Conservation (phyloP, 1,140 invertebrate species). For the Drusus annulatus region DNA sequence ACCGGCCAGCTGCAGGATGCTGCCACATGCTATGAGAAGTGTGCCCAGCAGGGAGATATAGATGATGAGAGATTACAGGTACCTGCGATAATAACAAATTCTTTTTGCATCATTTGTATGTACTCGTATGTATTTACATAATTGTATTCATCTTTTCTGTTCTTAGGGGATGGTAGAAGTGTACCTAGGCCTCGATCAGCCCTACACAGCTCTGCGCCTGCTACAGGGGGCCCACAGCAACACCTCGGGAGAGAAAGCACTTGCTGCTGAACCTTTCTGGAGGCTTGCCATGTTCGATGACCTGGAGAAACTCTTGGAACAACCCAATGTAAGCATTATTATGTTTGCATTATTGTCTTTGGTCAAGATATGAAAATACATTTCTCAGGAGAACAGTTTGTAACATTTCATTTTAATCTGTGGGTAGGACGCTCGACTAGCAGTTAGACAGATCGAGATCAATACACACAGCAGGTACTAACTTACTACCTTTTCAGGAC, state of each 20-base stretch:
- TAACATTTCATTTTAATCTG: too few species aligned
- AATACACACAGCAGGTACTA: too few species aligned
- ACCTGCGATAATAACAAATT: too few species aligned
- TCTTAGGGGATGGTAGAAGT: conserved; percentile 80
- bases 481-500: too few species aligned
- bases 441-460: too few species aligned
- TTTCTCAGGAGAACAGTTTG: too few species aligned
- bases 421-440: too few species aligned
- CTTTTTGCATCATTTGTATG: too few species aligned
- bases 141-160: too few species aligned
- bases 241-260: conserved; percentile 70
- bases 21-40: conserved; percentile 82
- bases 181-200: conserved; percentile 83
- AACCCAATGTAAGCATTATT: conserved; percentile 65
- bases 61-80: conserved; percentile 73
- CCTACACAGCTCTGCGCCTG: conserved; percentile 81
- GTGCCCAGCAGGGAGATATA: conserved; percentile 73
- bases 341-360: background rate
- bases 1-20: conserved; percentile 82
- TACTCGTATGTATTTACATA: too few species aligned
- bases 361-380: too few species aligned
- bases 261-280: conserved; percentile 90
- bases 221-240: conserved; percentile 71
- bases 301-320: conserved; percentile 76
- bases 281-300: conserved; percentile 87